Evolutionary conservation across 2,888 invertebrate genomes (phyloP), one percentile per base, ranked within the genome.

Genomic region (Drosophila macrospina): DNA sequence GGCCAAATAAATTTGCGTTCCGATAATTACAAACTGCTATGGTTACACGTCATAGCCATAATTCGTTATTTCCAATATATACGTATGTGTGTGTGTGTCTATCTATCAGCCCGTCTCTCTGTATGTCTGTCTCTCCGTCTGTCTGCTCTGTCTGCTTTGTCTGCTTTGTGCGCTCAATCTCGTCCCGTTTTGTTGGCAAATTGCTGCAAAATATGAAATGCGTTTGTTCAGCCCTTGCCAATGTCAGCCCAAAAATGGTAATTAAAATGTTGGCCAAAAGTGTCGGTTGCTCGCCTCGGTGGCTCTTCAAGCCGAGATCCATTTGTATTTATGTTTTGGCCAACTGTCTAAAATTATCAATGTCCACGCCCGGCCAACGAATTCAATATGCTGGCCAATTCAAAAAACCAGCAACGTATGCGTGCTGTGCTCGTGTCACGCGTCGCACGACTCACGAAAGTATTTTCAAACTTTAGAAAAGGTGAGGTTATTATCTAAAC

Each of bases 231-330:
- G 39, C 42, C 37, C 30, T 34, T 42, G 15, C 32, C 54, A 52
- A 52, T 52, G 13, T 28, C 59, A 41, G 39, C 48, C 68, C 64
- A 37, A 51, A 51, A 69, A 82, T 81, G 83, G 86, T 81, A 86
- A 81, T 81, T 81, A 81, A 81, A 85, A 86, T 71, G 73, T 66
- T 73, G 71, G 81, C 78, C 81, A 67, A 84, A 80, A 80, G 78
- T 71, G 69, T 74, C 60, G 86, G 78, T 64, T 64, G 74, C 52
- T 56, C 56, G 71, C 36, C 62, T 57, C 37, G 51, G 36, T 64
- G 45, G 39, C 26, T 50, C 20, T 44, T 47, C 24, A 26, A 13
- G 56, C 10, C 26, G 55, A 47, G 37, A 28, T 26, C 36, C 60
- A 28, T 54, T 61, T 36, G 60, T 59, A 78, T 71, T 74, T 36